phyloP scores from a whole-genome alignment of 2,888 invertebrate species.

The Drosophila atripex region DNA sequence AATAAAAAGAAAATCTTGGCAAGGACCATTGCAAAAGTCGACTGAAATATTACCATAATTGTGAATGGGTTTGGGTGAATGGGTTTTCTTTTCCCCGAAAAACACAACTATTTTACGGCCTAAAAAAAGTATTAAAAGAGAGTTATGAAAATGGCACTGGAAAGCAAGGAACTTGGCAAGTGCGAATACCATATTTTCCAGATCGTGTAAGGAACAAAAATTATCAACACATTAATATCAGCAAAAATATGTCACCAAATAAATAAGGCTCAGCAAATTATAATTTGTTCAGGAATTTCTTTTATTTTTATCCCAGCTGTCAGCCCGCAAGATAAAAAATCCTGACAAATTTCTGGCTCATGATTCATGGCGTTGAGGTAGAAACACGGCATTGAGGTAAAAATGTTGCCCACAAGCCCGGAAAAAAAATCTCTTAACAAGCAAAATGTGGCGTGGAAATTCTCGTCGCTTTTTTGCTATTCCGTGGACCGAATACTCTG shows the following conservation, averaged over 20 bases:
- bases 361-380: constrained; percentile 60
- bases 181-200: background rate
- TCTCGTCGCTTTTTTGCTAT: constrained; percentile 4
- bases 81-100: constrained; percentile 18
- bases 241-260: background rate
- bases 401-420: constrained; percentile 6
- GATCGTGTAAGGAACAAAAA: background rate
- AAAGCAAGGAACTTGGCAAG: background rate
- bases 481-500: constrained; percentile 5
- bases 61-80: constrained; percentile 35
- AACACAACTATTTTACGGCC: constrained; percentile 20
- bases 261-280: background rate
- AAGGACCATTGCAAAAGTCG: constrained; percentile 53
- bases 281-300: background rate
- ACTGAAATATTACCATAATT: constrained; percentile 60
- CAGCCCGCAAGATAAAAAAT: constrained; percentile 24
- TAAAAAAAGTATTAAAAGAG: background rate
- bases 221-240: background rate
- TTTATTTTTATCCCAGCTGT: constrained; percentile 4
- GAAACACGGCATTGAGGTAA: constrained; percentile 4
- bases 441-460: constrained; percentile 2
- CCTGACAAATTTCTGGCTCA: constrained; percentile 61
- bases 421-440: background rate
- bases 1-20: constrained; percentile 30
- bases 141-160: background rate